Percentiles rank a stretch among this genome's conserved stretches.
Conservation (phyloP, 2,797 vertebrate species). For the Amblyopsis hoosieri region DNA sequence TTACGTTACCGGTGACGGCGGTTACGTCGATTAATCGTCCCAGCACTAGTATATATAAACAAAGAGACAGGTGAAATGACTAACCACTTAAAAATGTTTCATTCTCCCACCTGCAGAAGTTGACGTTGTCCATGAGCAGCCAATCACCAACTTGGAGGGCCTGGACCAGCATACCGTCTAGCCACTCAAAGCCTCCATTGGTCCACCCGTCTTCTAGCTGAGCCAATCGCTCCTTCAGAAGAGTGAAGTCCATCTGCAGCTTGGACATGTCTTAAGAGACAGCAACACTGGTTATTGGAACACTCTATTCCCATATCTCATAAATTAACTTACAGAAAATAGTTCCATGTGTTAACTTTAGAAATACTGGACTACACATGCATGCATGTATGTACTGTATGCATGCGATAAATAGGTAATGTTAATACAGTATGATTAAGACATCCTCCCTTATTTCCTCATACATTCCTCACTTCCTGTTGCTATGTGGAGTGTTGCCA, state of each 20-base stretch:
- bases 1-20: too few relatives aligned
- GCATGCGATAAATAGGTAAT: neutral
- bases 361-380: too few relatives aligned
- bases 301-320: neutral
- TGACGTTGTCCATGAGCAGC: conserved; percentile 98
- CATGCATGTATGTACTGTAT: neutral
- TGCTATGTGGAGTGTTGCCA: neutral
- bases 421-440: neutral
- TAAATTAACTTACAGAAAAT: too few relatives aligned
- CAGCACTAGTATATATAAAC: neutral
- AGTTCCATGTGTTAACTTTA: too few relatives aligned
- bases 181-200: conserved; percentile 94
- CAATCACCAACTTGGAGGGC: conserved; percentile 93
- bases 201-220: conserved; percentile 83
- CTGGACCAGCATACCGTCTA: conserved; percentile 92
- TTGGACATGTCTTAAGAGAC: conserved; percentile 86
- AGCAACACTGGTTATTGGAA: neutral
- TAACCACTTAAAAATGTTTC: neutral
- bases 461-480: too few relatives aligned
- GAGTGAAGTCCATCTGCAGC: conserved; percentile 88
- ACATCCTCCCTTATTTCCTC: too few relatives aligned
- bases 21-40: too few relatives aligned
- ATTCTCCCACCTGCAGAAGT: conserved; percentile 92
- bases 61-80: neutral
- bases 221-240: conserved; percentile 84